A percentile compares a stretch with the other conserved stretches of the same genome.
Evolutionary conservation across 2,888 invertebrate species (phyloP).

Genomic region (Clostera curtula): DNA sequence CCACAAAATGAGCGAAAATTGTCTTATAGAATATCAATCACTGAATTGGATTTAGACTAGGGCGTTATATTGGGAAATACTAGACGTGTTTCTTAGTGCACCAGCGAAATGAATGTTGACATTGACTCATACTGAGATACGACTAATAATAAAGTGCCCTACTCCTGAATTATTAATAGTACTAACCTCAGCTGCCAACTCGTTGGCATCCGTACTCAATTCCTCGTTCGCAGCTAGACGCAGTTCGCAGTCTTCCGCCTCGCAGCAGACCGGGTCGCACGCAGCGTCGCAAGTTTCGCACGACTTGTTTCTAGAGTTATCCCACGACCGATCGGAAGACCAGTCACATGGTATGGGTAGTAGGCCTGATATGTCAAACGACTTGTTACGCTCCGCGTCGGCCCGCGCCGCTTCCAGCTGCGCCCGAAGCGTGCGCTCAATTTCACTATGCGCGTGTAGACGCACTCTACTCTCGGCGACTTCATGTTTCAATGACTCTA

Average conservation of each 20-base stretch:
- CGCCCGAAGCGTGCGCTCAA: constrained; percentile 62
- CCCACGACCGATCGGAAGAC: constrained; percentile 15
- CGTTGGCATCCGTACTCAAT: constrained; percentile 61
- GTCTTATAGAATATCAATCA: too few species aligned
- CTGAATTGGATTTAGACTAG: too few species aligned
- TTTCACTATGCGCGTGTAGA: constrained; percentile 61
- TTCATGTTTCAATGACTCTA: constrained; percentile 64
- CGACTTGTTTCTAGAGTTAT: constrained; percentile 32
- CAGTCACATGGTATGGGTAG: constrained; percentile 20
- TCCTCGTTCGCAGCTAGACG: constrained; percentile 55
- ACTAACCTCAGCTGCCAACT: constrained; percentile 63
- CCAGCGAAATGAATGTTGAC: neutral
- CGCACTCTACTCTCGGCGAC: constrained; percentile 62
- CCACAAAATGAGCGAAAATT: too few species aligned
- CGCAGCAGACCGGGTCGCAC: constrained; percentile 61
- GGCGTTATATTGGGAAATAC: too few species aligned
- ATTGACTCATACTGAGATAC: neutral
- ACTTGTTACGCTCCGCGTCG: constrained; percentile 34
- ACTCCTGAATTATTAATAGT: constrained; percentile 14
- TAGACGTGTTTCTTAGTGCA: too few species aligned
- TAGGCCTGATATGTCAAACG: constrained; percentile 17
- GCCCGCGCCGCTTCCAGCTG: constrained; percentile 62
- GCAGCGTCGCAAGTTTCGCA: constrained; percentile 57
- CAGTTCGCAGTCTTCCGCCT: constrained; percentile 49
- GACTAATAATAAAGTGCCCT: constrained; percentile 9